These are phyloP conservation scores for Litoditis marina DNA, from an alignment of 2,888 invertebrate genomes.

Conservation along the genomic window DNA sequence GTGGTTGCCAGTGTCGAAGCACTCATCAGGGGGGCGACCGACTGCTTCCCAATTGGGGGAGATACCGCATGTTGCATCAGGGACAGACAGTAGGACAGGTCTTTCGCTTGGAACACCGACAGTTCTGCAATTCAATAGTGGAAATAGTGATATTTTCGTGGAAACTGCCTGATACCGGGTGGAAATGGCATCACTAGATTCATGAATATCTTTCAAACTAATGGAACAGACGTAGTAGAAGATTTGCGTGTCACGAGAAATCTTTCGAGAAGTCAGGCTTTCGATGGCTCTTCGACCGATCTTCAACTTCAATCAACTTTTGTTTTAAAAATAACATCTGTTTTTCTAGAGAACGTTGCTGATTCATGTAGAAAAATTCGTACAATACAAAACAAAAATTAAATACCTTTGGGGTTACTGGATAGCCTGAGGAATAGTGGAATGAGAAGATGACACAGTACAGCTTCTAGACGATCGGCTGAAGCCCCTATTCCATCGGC, in stretches of 20 bases:
- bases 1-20: constrained; percentile 54
- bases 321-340: no score
- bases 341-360: no score
- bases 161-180: no score
- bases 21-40: constrained; percentile 54
- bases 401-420: constrained; percentile 82
- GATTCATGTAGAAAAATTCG: no score
- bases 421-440: constrained; percentile 92
- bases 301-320: no score
- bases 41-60: constrained; percentile 61
- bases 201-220: no score
- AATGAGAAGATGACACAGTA: constrained; percentile 91
- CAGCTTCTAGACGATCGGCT: constrained; percentile 87
- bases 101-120: constrained; percentile 80
- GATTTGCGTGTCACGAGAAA: no score
- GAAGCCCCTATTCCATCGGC: constrained; percentile 79
- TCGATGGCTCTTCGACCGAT: no score
- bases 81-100: constrained; percentile 85
- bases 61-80: constrained; percentile 77
- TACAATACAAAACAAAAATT: background rate
- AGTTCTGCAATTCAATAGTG: constrained; percentile 68
- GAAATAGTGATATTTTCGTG: no score
- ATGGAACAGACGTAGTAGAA: no score
- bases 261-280: no score
- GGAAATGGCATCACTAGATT: no score